Evolutionary conservation across 2,797 vertebrate genomes (phyloP).

Genomic region (Argya squamiceps): DNA sequence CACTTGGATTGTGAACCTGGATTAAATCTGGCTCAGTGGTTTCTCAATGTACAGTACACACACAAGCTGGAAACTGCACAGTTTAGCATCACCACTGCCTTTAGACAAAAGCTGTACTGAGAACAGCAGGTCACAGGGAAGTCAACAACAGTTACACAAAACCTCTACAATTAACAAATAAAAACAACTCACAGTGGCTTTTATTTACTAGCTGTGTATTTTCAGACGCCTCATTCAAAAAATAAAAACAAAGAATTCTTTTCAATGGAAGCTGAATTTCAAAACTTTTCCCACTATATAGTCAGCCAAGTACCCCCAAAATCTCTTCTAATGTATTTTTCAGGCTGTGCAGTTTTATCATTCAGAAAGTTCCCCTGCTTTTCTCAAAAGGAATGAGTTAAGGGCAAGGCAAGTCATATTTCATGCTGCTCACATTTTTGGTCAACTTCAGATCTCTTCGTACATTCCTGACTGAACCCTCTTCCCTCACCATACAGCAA

Average conservation of each 20-base stretch:
- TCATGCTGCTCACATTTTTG: neutral
- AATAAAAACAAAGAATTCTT: neutral
- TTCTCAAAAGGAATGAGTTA: neutral
- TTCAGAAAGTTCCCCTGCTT: neutral
- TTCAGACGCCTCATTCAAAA: neutral
- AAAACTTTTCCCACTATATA: neutral
- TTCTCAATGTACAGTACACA: neutral
- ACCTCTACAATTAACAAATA: neutral
- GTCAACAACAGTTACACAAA: neutral
- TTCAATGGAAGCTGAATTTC: neutral
- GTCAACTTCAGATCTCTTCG: neutral
- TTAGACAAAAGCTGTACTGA: neutral
- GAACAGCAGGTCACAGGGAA: neutral
- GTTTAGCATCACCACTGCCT: neutral
- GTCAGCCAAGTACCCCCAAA: neutral
- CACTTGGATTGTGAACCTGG: neutral
- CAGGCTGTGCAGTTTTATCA: neutral
- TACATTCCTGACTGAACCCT: neutral
- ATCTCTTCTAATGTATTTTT: neutral
- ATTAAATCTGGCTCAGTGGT: neutral
- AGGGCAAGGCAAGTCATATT: neutral
- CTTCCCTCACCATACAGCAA: neutral
- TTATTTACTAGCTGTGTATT: neutral
- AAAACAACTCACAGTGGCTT: neutral
- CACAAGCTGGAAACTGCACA: neutral